A percentile compares a stretch with the other conserved stretches of the same genome.
phyloP scores from a whole-genome alignment of 2,888 invertebrate species.

The Tortricodes alternella region DNA sequence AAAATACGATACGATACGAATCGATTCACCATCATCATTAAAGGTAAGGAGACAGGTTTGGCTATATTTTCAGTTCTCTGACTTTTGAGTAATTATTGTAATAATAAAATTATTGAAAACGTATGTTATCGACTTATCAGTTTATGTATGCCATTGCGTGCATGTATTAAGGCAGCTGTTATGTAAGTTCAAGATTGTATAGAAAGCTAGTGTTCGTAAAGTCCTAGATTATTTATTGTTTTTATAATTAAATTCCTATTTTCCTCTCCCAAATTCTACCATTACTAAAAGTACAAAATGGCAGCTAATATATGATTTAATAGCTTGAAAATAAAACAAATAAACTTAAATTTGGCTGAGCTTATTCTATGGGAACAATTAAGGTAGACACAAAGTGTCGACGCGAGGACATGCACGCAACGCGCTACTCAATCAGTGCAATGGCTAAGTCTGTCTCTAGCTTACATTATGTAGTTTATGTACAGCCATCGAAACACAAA shows the following conservation, averaged over 20 bases:
- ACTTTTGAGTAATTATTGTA: slow-evolving; percentile 32
- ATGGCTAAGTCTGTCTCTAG: slow-evolving; percentile 49
- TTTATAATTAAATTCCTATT: slow-evolving; percentile 6
- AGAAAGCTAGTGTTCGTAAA: slow-evolving; percentile 49
- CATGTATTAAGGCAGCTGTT: slow-evolving; percentile 68
- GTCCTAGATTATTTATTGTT: slow-evolving; percentile 26
- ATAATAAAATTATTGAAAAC: slow-evolving; percentile 12
- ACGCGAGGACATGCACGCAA: slow-evolving; percentile 61
- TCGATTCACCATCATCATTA: slow-evolving; percentile 27
- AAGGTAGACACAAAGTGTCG: slow-evolving; percentile 57
- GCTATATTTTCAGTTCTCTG: slow-evolving; percentile 30
- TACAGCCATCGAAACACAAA: neutral
- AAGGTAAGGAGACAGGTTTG: slow-evolving; percentile 45
- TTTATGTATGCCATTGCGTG: slow-evolving; percentile 53
- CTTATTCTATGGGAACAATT: slow-evolving; percentile 80
- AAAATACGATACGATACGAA: slow-evolving; percentile 31
- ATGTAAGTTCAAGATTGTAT: slow-evolving; percentile 49
- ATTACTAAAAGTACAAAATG: slow-evolving; percentile 59
- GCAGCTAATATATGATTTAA: slow-evolving; percentile 64
- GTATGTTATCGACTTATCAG: slow-evolving; percentile 33
- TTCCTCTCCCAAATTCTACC: neutral
- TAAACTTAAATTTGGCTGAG: slow-evolving; percentile 65
- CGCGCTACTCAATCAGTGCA: slow-evolving; percentile 29
- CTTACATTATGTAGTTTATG: neutral
- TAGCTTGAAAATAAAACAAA: slow-evolving; percentile 49